phyloP scores from a whole-genome alignment of 2,888 invertebrate species.

The Hoplodrina blanda region DNA sequence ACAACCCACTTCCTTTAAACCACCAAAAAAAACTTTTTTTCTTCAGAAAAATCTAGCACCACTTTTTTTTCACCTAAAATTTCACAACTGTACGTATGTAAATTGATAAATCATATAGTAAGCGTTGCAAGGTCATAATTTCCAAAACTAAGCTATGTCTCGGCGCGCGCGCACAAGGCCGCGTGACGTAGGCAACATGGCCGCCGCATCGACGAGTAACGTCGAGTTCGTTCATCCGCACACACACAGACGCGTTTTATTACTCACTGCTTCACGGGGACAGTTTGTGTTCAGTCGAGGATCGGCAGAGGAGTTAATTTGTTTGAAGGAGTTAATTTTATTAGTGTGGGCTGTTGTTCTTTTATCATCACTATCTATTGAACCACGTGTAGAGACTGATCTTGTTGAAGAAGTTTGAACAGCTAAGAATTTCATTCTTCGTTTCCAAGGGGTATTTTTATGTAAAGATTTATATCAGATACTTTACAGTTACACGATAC shows the following conservation, averaged over 20 bases:
- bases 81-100: constrained; percentile 53
- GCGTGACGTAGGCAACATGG: constrained; percentile 64
- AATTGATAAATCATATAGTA: constrained; percentile 61
- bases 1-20: not conserved
- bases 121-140: constrained; percentile 58
- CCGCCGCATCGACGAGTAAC: constrained; percentile 49
- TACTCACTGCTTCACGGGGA: constrained; percentile 50
- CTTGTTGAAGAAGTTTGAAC: not conserved
- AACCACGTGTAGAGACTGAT: not conserved
- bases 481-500: too few species aligned
- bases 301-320: constrained; percentile 28
- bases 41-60: not conserved
- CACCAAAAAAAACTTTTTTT: not conserved
- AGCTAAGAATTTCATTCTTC: not conserved
- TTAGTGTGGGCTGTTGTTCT: constrained; percentile 23
- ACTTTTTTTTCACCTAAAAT: constrained; percentile 36
- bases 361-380: constrained; percentile 10
- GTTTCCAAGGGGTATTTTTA: not conserved
- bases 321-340: constrained; percentile 21
- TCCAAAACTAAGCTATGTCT: constrained; percentile 53
- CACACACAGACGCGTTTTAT: constrained; percentile 50
- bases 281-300: constrained; percentile 37
- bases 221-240: constrained; percentile 63
- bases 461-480: not conserved
- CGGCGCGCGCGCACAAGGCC: constrained; percentile 61